Evolutionary conservation across 1,140 invertebrate genomes (phyloP).

Genomic region (Drosophila orosa): DNA sequence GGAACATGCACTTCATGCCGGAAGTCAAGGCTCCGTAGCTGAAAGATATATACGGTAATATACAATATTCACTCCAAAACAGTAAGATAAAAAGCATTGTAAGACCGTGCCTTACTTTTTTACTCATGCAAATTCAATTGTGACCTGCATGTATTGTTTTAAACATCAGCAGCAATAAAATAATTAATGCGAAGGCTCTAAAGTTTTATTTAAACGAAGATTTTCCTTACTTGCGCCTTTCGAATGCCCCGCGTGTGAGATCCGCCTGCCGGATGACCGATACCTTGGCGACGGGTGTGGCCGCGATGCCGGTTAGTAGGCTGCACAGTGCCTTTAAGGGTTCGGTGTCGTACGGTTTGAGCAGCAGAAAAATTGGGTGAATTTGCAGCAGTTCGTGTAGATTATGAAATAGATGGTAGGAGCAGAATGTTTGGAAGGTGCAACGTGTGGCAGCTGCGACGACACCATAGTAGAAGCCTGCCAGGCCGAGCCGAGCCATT

Average conservation of each 20-base stretch:
- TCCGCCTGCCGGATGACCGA: conserved; percentile 37
- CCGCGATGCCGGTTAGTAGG: conserved; percentile 15
- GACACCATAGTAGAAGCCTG: conserved; percentile 34
- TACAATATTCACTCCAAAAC: too few species aligned
- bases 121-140: too few species aligned
- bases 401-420: conserved; percentile 5
- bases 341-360: not conserved
- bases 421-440: conserved; percentile 6
- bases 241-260: conserved; percentile 9
- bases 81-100: too few species aligned
- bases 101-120: too few species aligned
- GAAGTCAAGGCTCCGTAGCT: conserved; percentile 18
- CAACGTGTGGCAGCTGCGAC: not conserved
- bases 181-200: too few species aligned
- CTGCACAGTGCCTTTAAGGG: conserved; percentile 1
- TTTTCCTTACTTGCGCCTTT: conserved; percentile 36
- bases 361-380: not conserved
- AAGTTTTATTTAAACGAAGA: not conserved
- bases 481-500: conserved; percentile 9
- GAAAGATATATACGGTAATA: too few species aligned
- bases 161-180: too few species aligned
- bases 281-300: conserved; percentile 42
- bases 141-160: too few species aligned
- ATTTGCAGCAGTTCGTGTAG: not conserved
- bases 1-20: conserved; percentile 26